These are phyloP conservation scores for Ceratoteleas bidentatus DNA, from an alignment of 1,140 invertebrate genomes.

Conservation along the genomic window DNA sequence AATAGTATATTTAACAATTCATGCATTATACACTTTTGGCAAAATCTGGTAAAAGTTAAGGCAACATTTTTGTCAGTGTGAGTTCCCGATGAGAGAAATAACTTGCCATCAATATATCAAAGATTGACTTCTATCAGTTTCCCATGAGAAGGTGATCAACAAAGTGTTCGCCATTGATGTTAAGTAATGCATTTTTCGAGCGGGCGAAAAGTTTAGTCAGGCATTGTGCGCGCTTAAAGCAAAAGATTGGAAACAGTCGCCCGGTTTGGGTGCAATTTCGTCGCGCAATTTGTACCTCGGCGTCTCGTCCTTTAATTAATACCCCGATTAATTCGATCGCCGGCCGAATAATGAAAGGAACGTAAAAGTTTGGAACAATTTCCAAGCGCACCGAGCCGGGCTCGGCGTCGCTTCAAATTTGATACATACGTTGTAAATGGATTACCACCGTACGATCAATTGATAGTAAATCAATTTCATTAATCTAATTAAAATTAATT, in stretches of 20 bases:
- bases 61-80: too few species aligned
- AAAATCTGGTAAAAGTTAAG: too few species aligned
- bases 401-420: conserved; percentile 24
- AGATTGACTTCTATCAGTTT: too few species aligned
- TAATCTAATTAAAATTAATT: conserved; percentile 53
- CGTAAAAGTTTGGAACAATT: neutral
- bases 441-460: conserved; percentile 29
- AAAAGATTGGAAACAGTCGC: neutral
- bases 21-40: too few species aligned
- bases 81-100: too few species aligned
- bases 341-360: neutral
- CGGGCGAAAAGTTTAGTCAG: too few species aligned
- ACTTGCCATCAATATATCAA: too few species aligned
- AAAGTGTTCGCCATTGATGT: too few species aligned
- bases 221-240: neutral
- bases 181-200: too few species aligned
- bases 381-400: neutral
- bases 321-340: neutral
- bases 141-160: too few species aligned
- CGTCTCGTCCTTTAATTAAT: neutral
- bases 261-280: too few species aligned
- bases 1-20: too few species aligned
- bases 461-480: conserved; percentile 53
- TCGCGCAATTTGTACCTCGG: neutral
- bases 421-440: conserved; percentile 37